Evolutionary conservation across 2,113 vertebrate genomes (phyloP).

Genomic region (Platysteira castanea): DNA sequence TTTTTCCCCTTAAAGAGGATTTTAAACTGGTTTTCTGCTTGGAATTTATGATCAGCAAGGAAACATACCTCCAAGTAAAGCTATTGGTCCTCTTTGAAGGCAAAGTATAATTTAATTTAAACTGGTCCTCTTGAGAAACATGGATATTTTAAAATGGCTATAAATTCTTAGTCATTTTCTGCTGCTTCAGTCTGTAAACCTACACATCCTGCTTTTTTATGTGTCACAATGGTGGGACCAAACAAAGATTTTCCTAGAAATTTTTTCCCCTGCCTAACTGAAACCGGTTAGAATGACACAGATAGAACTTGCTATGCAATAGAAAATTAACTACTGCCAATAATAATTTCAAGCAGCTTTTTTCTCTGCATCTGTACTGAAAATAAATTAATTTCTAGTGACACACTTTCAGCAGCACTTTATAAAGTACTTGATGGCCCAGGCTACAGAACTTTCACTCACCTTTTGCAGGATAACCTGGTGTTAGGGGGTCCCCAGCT

Average conservation of each 20-base stretch:
- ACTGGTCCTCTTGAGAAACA: background rate
- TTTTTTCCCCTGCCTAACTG: background rate
- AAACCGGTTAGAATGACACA: background rate
- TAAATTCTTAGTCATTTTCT: background rate
- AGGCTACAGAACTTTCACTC: background rate
- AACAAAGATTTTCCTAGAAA: background rate
- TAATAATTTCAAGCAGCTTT: background rate
- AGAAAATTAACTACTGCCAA: background rate
- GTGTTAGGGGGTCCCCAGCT: constrained; percentile 92
- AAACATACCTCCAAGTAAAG: background rate
- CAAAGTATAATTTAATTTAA: background rate
- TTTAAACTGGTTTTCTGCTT: background rate
- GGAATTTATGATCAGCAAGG: background rate
- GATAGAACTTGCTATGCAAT: background rate
- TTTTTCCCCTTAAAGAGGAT: background rate
- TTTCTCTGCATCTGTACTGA: background rate
- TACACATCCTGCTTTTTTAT: background rate
- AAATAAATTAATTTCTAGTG: background rate
- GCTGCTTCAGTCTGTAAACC: background rate
- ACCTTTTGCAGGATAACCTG: constrained; percentile 98
- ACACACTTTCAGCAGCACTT: background rate
- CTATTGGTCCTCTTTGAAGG: background rate
- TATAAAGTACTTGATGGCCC: background rate
- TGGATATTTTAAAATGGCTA: background rate
- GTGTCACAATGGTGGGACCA: background rate